A percentile compares a stretch with the other conserved stretches of the same genome.
phyloP scores from a whole-genome alignment of 2,888 invertebrate genomes.

The Exocentrus adspersus region DNA sequence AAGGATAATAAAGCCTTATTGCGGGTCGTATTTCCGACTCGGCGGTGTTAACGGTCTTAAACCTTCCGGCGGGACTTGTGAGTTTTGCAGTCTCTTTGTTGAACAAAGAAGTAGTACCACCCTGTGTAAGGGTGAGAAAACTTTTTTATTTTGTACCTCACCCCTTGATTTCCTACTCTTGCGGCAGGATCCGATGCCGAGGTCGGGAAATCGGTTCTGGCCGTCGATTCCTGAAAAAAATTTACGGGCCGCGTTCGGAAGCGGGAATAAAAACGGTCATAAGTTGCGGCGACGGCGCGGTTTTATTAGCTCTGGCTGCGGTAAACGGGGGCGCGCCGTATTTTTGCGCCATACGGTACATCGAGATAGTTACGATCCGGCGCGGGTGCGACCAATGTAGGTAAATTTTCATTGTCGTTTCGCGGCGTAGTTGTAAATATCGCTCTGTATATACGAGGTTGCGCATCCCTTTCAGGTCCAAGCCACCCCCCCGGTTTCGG shows the following conservation, averaged over 20 bases:
- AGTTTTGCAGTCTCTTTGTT: no score
- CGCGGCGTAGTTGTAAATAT: not conserved
- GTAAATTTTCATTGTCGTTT: no score
- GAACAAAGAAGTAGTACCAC: no score
- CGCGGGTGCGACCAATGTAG: conserved; percentile 15
- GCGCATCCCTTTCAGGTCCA: not conserved
- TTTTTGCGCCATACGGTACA: conserved; percentile 41
- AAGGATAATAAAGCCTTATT: conserved; percentile 64
- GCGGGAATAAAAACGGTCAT: conserved; percentile 38
- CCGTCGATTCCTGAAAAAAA: conserved; percentile 18
- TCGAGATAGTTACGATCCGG: no score
- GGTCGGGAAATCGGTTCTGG: no score
- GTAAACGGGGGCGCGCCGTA: conserved; percentile 41
- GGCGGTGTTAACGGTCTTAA: conserved; percentile 45
- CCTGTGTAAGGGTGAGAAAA: no score
- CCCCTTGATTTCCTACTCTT: no score
- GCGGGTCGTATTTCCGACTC: conserved; percentile 58
- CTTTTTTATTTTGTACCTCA: no score
- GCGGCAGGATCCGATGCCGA: not conserved
- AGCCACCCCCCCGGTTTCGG: not conserved
- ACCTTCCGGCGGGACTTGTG: no score
- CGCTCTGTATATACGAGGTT: not conserved
- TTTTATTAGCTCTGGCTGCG: conserved; percentile 38
- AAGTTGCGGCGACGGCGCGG: conserved; percentile 36
- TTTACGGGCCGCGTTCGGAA: conserved; percentile 19